Conservation (phyloP, 2,797 vertebrate genomes). For the Catharus ustulatus region DNA sequence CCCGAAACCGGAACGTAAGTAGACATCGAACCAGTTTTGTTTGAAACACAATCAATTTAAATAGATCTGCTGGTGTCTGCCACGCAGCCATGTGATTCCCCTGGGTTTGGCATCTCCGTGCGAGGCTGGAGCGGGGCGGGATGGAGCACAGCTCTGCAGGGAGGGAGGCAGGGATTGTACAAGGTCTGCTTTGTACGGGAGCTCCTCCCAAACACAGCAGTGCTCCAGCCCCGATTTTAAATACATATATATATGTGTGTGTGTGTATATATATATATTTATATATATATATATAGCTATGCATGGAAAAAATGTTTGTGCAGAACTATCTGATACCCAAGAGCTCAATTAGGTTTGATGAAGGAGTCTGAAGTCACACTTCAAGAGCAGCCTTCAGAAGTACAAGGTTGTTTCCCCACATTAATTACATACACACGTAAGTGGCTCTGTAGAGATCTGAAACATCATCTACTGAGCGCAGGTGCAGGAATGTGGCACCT, state of each 20-base stretch:
- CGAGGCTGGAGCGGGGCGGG: neutral
- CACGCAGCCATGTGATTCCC: neutral
- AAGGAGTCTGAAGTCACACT: neutral
- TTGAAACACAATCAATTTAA: slow-evolving; percentile 14
- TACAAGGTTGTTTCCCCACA: neutral
- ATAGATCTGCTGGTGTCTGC: neutral
- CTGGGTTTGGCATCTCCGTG: neutral
- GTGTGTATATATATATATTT: neutral
- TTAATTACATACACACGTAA: fast-evolving
- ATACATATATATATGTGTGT: too few relatives aligned
- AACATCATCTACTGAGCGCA: neutral
- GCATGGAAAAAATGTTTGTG: neutral
- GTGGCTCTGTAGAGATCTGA: neutral
- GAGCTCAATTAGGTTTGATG: neutral
- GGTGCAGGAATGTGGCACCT: neutral
- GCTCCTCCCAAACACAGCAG: neutral
- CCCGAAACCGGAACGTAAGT: neutral
- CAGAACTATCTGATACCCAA: neutral
- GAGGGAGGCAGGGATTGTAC: neutral
- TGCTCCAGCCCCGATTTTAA: neutral
- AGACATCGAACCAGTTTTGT: neutral
- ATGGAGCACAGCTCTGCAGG: neutral
- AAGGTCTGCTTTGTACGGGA: neutral
- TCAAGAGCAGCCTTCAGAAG: neutral
- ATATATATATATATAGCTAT: neutral